These are phyloP conservation scores for Kradibia gibbosae DNA, from an alignment of 1,140 invertebrate genomes.

Conservation along the genomic window DNA sequence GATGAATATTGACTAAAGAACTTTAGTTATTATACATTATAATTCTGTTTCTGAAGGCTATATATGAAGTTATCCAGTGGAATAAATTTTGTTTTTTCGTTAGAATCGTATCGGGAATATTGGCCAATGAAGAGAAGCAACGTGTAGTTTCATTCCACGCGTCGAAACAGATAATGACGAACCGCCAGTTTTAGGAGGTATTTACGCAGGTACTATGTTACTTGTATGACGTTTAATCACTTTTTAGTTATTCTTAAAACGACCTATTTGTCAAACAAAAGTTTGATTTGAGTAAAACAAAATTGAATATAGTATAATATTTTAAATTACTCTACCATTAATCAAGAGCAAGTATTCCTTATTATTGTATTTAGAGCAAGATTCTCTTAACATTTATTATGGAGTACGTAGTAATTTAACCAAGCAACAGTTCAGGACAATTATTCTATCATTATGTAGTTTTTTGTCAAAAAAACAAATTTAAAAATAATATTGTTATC, in stretches of 20 bases:
- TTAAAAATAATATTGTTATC: neutral
- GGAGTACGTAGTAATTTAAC: neutral
- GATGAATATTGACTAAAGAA: neutral
- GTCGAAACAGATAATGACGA: constrained; percentile 27
- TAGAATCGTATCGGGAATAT: constrained; percentile 24
- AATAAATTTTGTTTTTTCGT: constrained; percentile 40
- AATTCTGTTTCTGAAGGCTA: neutral
- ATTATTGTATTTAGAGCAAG: neutral
- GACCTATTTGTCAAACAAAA: constrained; percentile 8
- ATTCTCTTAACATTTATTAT: neutral
- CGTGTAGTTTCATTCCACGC: constrained; percentile 37
- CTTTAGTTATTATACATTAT: neutral
- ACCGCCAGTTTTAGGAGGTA: constrained; percentile 5
- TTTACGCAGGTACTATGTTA: constrained; percentile 15
- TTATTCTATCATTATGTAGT: neutral
- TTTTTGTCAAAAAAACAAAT: neutral
- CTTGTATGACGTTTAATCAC: neutral
- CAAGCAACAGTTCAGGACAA: neutral
- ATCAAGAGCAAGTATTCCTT: neutral
- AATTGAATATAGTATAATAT: constrained; percentile 10
- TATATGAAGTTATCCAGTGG: neutral
- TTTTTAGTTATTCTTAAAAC: neutral
- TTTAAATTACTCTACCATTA: neutral
- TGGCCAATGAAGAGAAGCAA: constrained; percentile 36
- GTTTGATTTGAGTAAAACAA: neutral